Conservation (phyloP, 2,888 invertebrate species). For the Carterocephalus palaemon region DNA sequence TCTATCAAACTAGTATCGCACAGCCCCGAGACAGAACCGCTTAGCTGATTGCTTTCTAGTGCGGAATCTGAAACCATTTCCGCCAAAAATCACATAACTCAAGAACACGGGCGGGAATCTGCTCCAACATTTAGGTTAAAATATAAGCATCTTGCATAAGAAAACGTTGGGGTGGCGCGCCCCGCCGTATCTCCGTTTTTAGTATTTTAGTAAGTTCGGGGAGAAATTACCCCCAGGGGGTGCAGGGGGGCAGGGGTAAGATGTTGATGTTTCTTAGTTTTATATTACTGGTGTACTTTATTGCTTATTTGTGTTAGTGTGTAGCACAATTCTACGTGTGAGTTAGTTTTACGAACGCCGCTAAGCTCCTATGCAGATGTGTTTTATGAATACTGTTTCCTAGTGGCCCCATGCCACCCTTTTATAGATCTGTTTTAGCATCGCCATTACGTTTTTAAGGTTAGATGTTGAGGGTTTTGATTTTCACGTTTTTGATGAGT, state of each 20-base stretch:
- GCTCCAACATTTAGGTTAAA: slow-evolving; percentile 73
- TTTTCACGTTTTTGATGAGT: slow-evolving; percentile 23
- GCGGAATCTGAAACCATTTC: slow-evolving; percentile 19
- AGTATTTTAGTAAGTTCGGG: slow-evolving; percentile 80
- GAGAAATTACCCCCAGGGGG: slow-evolving; percentile 64
- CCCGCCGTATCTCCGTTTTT: slow-evolving; percentile 77
- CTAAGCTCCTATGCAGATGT: slow-evolving; percentile 65
- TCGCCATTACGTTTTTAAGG: slow-evolving; percentile 38
- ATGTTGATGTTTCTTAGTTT: slow-evolving; percentile 80
- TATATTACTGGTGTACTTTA: slow-evolving; percentile 78
- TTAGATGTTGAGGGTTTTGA: slow-evolving; percentile 30
- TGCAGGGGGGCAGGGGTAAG: slow-evolving; percentile 52
- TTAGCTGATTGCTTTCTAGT: slow-evolving; percentile 23
- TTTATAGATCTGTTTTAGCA: slow-evolving; percentile 39
- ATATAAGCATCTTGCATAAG: slow-evolving; percentile 79
- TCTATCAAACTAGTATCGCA: no score
- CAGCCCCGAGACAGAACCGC: slow-evolving; percentile 2
- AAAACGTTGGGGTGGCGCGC: slow-evolving; percentile 61
- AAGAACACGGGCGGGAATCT: slow-evolving; percentile 38
- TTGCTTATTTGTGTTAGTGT: slow-evolving; percentile 75
- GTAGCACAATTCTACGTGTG: slow-evolving; percentile 49
- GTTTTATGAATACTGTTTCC: slow-evolving; percentile 40
- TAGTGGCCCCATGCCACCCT: slow-evolving; percentile 33
- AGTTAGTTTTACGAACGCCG: slow-evolving; percentile 28
- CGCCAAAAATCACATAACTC: slow-evolving; percentile 38